Evolutionary conservation across 1,140 invertebrate genomes (phyloP), one percentile per base, ranked within the genome.

Genomic region (Caerostris darwini): DNA sequence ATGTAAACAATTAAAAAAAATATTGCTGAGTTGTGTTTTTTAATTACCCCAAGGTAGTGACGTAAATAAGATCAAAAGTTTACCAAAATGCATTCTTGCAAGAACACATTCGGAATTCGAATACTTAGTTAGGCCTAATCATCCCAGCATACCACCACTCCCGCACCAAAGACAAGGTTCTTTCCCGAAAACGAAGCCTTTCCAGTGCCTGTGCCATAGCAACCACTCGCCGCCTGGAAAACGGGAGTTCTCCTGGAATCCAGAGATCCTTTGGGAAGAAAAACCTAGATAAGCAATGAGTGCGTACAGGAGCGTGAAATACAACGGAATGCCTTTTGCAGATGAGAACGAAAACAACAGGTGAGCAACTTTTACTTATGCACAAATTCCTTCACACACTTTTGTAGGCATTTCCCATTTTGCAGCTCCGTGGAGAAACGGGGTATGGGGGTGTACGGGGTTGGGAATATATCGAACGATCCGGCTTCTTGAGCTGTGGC

Each of bases 281-380:
- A 8, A 58, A 58, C 53, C 56, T 1, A 14, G 57, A 57, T 1
- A 50, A 89, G 5, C 17, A 34, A 90, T 90, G 88, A 90, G 88
- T 58, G 14, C 67, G 8, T 90, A 90, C 88, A 14, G 61, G 88
- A 57, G 64, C 50, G 19, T 53, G 59, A 90, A 90, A n/a, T 77
- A 54, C 64, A 58, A 10, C 7, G 71, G 14, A 19, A 57, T 58
- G n/a, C 54, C 88, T 0, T 90, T 77, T 34, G 2, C 88, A 3
- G 88, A 90, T 8, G 88, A 90, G 6, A 90, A 71, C 50, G 88
- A 90, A 10, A 90, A 90, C 50, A 90, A 71, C 67, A 90, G 88
- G 88, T 90, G 17, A 88, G 86, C n/a, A 10, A 50, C 8, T 8
- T 53, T 50, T 50, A 12, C 10, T 3, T 6, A 7, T 5, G 54